These are phyloP conservation scores for Drosophila pullipes DNA, from an alignment of 2,888 invertebrate species.

Conservation along the genomic window DNA sequence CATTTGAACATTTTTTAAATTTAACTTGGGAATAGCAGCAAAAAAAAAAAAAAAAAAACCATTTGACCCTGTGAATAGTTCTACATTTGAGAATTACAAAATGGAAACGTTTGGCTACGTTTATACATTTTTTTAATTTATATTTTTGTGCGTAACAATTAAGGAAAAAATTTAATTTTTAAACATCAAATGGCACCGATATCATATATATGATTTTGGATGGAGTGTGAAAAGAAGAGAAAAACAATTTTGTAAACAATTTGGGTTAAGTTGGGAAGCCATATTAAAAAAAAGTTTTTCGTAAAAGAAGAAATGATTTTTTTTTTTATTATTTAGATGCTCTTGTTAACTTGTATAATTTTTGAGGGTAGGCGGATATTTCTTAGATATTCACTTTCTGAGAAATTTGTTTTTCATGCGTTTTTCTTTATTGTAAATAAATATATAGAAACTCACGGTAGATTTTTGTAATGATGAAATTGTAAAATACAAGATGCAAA, in stretches of 20 bases:
- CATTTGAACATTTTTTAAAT: neutral
- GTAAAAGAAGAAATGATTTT: constrained; percentile 6
- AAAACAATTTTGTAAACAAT: neutral
- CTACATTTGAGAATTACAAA: constrained; percentile 14
- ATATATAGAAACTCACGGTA: constrained; percentile 5
- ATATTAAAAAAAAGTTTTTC: neutral
- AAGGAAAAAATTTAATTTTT: constrained; percentile 26
- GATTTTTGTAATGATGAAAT: constrained; percentile 26
- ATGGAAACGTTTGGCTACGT: constrained; percentile 3
- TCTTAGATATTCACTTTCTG: constrained; percentile 25
- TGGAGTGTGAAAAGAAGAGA: neutral
- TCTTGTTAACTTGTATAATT: constrained; percentile 26
- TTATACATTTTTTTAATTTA: constrained; percentile 11
- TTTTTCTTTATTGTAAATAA: constrained; percentile 35
- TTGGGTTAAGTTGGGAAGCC: constrained; percentile 4
- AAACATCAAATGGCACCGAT: constrained; percentile 5
- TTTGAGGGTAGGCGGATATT: constrained; percentile 14
- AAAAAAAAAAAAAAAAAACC: constrained; percentile 1
- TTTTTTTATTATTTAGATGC: constrained; percentile 18
- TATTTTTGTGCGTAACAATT: constrained; percentile 16
- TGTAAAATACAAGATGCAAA: constrained; percentile 51
- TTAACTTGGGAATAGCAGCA: neutral
- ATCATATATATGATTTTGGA: neutral
- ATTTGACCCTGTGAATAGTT: constrained; percentile 53
- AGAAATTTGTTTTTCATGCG: constrained; percentile 26